Evolutionary conservation across 1,140 invertebrate genomes (phyloP).

Genomic region (Neodiprion pinetum): DNA sequence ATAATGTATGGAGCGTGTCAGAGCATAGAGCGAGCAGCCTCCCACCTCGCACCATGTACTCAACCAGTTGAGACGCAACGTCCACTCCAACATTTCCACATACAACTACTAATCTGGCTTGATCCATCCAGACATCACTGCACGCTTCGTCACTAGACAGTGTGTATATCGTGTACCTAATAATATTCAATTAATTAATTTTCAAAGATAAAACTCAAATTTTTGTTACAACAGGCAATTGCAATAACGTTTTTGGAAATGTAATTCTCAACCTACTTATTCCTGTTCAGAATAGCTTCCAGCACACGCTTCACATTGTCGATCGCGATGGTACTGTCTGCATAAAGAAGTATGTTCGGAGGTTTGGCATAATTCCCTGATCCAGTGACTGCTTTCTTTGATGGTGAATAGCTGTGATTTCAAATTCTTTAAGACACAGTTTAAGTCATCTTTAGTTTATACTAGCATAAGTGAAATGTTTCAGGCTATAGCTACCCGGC

Average conservation of each 20-base stretch:
- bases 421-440: slow-evolving; percentile 22
- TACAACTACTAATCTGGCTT: slow-evolving; percentile 77
- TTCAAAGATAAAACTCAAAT: slow-evolving; percentile 12
- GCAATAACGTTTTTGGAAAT: slow-evolving; percentile 15
- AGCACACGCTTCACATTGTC: slow-evolving; percentile 75
- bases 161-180: slow-evolving; percentile 79
- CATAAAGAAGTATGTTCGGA: slow-evolving; percentile 84
- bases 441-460: slow-evolving; percentile 11
- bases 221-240: slow-evolving; percentile 10
- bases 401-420: slow-evolving; percentile 31
- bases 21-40: slow-evolving; percentile 84
- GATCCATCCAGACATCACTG: slow-evolving; percentile 73
- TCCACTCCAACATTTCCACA: slow-evolving; percentile 75
- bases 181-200: slow-evolving; percentile 30
- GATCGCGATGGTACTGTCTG: slow-evolving; percentile 75
- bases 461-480: not conserved
- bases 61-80: slow-evolving; percentile 70
- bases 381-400: slow-evolving; percentile 29
- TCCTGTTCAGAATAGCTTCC: slow-evolving; percentile 70
- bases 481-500: too few species aligned
- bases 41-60: slow-evolving; percentile 78
- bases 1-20: slow-evolving; percentile 77
- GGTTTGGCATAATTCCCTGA: slow-evolving; percentile 64
- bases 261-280: slow-evolving; percentile 65
- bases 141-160: slow-evolving; percentile 69